Base-by-base conservation (phyloP, 2,113 vertebrate genomes). In the Clinocottus analis region DNA sequence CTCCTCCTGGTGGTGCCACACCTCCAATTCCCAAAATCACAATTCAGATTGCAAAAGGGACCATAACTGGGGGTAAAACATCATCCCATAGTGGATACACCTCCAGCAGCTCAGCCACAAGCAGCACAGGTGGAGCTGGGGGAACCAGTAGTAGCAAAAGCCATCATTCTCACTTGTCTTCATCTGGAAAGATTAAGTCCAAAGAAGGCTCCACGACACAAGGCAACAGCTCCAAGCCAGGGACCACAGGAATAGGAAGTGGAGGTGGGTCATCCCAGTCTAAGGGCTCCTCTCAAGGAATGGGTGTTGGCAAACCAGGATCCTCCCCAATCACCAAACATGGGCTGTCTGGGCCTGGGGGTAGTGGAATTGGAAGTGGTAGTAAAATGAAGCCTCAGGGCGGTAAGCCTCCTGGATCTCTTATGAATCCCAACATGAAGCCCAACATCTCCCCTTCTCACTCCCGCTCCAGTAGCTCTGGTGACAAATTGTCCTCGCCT, bases 381-480 rank as follows among this genome's bases (percentile, higher is more conserved):
- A 95, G 91, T 91, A 99, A 99, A 94, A 95, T 97, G 78, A 99
- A 99, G 87, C 94, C 97, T 80, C 98, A 97, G 91, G 97, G 97
- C 64, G 95, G 95, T 1, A 99, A 99, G 86, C 98, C 98, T 37
- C 95, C 98, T 0, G 97, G 97, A 0, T 95, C 95, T 29, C 96
- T 99, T 63, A 97, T 99, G 95, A 99, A 98, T 91, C 97, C 98
- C 75, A 97, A 94, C 91, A 96, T 99, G 71, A 99, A 99, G 90
- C 97, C 97, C 77, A 99, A 98, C 92, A 99, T 99, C 87, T 99
- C 98, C 39, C 98, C 98, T 0, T 99, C 98, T 35, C 98, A 99
- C 89, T 99, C 98, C 8, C 96, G 98, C 64, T 96, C 97, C 56
- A 95, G 96, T 0, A 94, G 95, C 76, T 94, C 96, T 41, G 94